Percentiles rank a stretch among this genome's conserved stretches.
These are phyloP conservation scores for Tipula lateralis DNA, from an alignment of 2,888 invertebrate genomes.

Conservation along the genomic window DNA sequence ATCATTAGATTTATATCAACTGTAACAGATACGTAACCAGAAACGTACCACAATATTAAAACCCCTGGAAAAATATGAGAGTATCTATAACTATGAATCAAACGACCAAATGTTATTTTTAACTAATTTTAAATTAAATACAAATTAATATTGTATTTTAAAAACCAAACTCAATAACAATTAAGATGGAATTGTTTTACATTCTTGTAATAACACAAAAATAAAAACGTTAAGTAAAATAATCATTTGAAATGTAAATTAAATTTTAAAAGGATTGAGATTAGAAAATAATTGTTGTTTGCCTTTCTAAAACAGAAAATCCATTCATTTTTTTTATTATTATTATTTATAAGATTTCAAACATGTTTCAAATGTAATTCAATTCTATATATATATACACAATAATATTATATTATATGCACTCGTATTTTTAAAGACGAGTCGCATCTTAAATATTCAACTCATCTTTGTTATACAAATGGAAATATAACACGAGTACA, in stretches of 20 bases:
- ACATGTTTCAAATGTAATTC: not conserved
- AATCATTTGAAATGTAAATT: slow-evolving; percentile 19
- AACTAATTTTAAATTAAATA: not conserved
- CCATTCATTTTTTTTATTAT: not conserved
- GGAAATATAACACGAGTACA: not conserved
- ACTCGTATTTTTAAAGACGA: not conserved
- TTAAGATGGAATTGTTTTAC: not conserved
- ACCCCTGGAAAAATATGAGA: too few species aligned
- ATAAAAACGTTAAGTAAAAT: not conserved
- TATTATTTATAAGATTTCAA: slow-evolving; percentile 5
- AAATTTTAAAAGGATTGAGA: not conserved
- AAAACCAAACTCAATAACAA: not conserved
- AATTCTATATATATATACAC: not conserved
- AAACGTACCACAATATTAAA: too few species aligned
- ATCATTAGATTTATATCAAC: too few species aligned
- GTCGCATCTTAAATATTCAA: not conserved
- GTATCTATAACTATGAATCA: too few species aligned
- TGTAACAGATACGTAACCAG: too few species aligned
- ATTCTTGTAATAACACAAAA: not conserved
- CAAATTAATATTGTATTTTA: not conserved
- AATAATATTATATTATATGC: too few species aligned
- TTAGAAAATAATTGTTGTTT: slow-evolving; percentile 24
- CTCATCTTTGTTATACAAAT: not conserved
- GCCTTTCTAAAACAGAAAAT: not conserved
- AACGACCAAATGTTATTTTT: not conserved